Base-by-base conservation (phyloP, 2,888 invertebrate genomes). In the Dolichomitus sp. region DNA sequence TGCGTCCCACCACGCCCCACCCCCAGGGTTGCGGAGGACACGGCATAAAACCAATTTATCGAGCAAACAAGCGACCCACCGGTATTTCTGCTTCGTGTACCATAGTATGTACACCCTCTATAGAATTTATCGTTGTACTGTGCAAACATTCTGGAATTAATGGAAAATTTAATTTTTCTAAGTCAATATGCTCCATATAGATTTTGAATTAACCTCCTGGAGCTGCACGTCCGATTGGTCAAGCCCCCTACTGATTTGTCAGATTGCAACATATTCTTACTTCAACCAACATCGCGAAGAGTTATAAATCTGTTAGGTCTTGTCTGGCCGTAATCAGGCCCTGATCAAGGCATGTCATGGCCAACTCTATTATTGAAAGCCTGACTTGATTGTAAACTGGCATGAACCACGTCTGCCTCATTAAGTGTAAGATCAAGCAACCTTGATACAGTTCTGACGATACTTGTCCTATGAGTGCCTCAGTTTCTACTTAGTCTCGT, bases 21-120 rank as follows among this genome's bases (percentile, higher is more conserved):
- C 30, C 30, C 27, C 37, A 17, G n/a, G 50, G 23, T 37, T 19
- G 14, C 73, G 37, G 37, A 19, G 4, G 11, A 77, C 37, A 30
- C 11, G 33, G 42, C 45, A 57, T 48, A 77, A 69, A 77, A 77
- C 61, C 69, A 77, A 77, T 69, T 59, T 69, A 69, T 77, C 69
- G 76, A 69, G 40, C 76, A 77, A 69, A 77, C 76, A 77, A 65
- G 23, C 59, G 17, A 50, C 66, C 57, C 12, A 59, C 37, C 27
- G 30, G 65, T 27, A 40, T 40, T 52, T 3, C 57, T 12, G 6
- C 27, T 3, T 9, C 7, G 57, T 12, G 17, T 4, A 4, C 12
- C 5, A 30, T 45, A 19, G 33, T 59, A 76, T 19, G 23, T 48
- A 59, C 42, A 42, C 19, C 30, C 37, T 12, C 30, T 30, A 45